Evolutionary conservation across 1,140 invertebrate species (phyloP), one percentile per base, ranked within the genome.

Genomic region (Physella acuta): DNA sequence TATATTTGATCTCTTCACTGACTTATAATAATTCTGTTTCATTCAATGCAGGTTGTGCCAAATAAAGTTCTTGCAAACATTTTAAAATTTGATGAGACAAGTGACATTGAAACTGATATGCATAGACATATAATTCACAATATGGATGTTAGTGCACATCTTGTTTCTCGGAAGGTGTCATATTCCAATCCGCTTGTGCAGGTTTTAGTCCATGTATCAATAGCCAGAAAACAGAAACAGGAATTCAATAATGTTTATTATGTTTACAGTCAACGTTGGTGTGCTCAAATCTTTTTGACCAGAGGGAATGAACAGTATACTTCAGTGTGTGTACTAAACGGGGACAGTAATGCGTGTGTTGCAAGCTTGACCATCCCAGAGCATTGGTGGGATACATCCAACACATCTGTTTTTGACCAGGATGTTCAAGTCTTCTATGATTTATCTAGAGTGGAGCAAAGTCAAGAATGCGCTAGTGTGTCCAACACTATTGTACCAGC

Each of bases 381-480:
- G 26, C 68, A 71, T 14, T 77, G 75, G 75, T 76, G 74, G 74
- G 72, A 74, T 51, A 64, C 55, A 11, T 30, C 67, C 28, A 74
- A 74, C 34, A 61, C 69, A 20, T 71, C 58, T 31, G 62, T 69
- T 28, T 55, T 75, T 51, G 59, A 61, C 37, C 30, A 37, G 31
- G 66, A 60, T 17, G n/a, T 60, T 17, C 5, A 30, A 3, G 74
- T 80, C n/a, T 78, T 66, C 36, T 80, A 78, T 58, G 71, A 75
- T n/a, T 53, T 80, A 30, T 78, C 78, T 5, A 73, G 71, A 4
- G 71, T 77, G 28, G 73, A 74, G n/a, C 66, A 78, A 58, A 80
- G 78, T 53, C 73, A 76, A 64, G 77, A 78, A 51, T 80, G 78
- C 70, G 75, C 76, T 31, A 76, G 76, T 65, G 75, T 73, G 58